A percentile compares a stretch with the other conserved stretches of the same genome.
These are phyloP conservation scores for Cotesia chilonis DNA, from an alignment of 1,140 invertebrate genomes.

Conservation along the genomic window DNA sequence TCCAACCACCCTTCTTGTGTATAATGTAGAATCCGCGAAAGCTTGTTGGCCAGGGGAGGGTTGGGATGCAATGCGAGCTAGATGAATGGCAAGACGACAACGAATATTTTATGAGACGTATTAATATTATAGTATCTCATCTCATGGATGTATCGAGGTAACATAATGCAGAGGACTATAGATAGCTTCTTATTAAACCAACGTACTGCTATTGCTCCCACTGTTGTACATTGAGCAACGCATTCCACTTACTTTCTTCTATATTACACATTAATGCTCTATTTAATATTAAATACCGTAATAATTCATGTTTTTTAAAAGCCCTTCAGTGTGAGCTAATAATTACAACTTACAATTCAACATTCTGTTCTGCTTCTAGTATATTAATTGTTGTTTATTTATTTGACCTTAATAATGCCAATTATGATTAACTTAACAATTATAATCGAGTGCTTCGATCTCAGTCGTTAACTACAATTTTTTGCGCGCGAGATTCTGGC, in stretches of 20 bases:
- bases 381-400: too few relatives aligned
- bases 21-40: constrained; percentile 48
- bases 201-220: constrained; percentile 30
- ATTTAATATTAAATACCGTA: too few relatives aligned
- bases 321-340: too few relatives aligned
- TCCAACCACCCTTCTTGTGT: constrained; percentile 46
- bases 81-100: constrained; percentile 65
- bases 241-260: not conserved
- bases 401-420: too few relatives aligned
- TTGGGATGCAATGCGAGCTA: constrained; percentile 49
- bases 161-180: constrained; percentile 63
- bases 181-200: constrained; percentile 66
- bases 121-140: constrained; percentile 66
- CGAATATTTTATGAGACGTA: constrained; percentile 64
- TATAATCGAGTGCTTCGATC: too few relatives aligned
- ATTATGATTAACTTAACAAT: too few relatives aligned
- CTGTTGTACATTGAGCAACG: constrained; percentile 25
- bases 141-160: constrained; percentile 65
- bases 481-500: too few relatives aligned
- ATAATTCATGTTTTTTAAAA: too few relatives aligned
- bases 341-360: too few relatives aligned
- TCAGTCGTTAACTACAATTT: too few relatives aligned
- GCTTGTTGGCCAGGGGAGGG: not conserved
- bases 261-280: not conserved
- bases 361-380: too few relatives aligned